phyloP scores from a whole-genome alignment of 2,888 invertebrate genomes.

The Hedya salicella region DNA sequence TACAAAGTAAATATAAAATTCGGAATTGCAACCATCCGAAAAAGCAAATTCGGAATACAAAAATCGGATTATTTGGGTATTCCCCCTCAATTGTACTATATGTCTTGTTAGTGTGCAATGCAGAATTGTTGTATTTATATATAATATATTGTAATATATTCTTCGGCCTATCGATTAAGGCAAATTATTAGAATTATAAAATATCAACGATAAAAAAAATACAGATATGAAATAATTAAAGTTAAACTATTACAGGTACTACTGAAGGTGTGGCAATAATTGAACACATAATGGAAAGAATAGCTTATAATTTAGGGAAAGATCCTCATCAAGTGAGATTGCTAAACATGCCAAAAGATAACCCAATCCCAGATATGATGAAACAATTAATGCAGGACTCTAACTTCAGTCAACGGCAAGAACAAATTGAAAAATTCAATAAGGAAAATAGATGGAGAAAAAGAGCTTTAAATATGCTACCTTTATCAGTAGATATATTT shows the following conservation, averaged over 20 bases:
- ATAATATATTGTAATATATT: too few relatives aligned
- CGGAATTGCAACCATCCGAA: too few relatives aligned
- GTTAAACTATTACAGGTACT: slow-evolving; percentile 74
- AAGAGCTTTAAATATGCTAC: slow-evolving; percentile 71
- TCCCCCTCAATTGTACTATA: too few relatives aligned
- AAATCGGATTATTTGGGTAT: too few relatives aligned
- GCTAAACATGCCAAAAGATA: slow-evolving; percentile 62
- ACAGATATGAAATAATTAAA: too few relatives aligned
- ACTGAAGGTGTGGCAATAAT: slow-evolving; percentile 87
- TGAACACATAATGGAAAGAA: slow-evolving; percentile 88
- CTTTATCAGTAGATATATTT: slow-evolving; percentile 84
- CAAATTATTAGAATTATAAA: too few relatives aligned
- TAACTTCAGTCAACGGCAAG: slow-evolving; percentile 71
- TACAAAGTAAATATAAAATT: too few relatives aligned
- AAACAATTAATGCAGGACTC: slow-evolving; percentile 70
- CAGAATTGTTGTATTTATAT: too few relatives aligned
- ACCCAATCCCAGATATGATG: slow-evolving; percentile 75
- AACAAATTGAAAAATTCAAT: slow-evolving; percentile 86
- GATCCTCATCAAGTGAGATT: slow-evolving; percentile 84
- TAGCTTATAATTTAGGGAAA: slow-evolving; percentile 80
- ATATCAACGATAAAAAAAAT: too few relatives aligned
- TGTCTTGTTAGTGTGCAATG: too few relatives aligned
- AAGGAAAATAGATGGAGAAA: slow-evolving; percentile 90
- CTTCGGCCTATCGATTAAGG: too few relatives aligned
- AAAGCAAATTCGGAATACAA: too few relatives aligned